Evolutionary conservation across 2,888 invertebrate genomes (phyloP).

Genomic region (Nomada hirtipes): DNA sequence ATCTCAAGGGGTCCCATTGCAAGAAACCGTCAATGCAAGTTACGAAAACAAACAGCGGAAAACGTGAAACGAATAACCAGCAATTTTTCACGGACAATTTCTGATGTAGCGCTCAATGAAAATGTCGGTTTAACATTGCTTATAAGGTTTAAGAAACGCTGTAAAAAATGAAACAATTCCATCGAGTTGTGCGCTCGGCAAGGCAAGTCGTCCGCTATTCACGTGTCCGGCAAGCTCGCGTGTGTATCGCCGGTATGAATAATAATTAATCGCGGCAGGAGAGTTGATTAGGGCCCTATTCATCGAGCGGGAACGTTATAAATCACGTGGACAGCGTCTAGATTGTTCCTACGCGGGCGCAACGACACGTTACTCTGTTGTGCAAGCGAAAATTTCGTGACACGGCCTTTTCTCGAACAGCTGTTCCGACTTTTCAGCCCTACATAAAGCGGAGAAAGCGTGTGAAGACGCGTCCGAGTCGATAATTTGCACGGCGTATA

Average conservation of each 20-base stretch:
- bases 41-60: not conserved
- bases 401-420: slow-evolving; percentile 38
- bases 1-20: too few species aligned
- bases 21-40: not conserved
- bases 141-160: not conserved
- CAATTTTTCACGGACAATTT: not conserved
- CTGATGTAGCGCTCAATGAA: not conserved
- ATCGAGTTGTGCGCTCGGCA: slow-evolving; percentile 14
- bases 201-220: slow-evolving; percentile 8
- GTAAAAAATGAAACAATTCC: slow-evolving; percentile 1
- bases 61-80: not conserved
- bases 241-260: slow-evolving; percentile 44
- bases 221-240: slow-evolving; percentile 22
- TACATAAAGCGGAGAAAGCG: slow-evolving; percentile 11
- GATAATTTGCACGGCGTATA: not conserved
- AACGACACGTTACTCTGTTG: slow-evolving; percentile 26
- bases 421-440: slow-evolving; percentile 30
- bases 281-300: slow-evolving; percentile 66
- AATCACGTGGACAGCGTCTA: slow-evolving; percentile 50
- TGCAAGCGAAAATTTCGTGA: slow-evolving; percentile 53
- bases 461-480: not conserved
- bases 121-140: not conserved
- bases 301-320: slow-evolving; percentile 61
- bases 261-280: slow-evolving; percentile 64
- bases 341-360: slow-evolving; percentile 41